Conservation (phyloP, 2,113 vertebrate species). For the Podarcis muralis region DNA sequence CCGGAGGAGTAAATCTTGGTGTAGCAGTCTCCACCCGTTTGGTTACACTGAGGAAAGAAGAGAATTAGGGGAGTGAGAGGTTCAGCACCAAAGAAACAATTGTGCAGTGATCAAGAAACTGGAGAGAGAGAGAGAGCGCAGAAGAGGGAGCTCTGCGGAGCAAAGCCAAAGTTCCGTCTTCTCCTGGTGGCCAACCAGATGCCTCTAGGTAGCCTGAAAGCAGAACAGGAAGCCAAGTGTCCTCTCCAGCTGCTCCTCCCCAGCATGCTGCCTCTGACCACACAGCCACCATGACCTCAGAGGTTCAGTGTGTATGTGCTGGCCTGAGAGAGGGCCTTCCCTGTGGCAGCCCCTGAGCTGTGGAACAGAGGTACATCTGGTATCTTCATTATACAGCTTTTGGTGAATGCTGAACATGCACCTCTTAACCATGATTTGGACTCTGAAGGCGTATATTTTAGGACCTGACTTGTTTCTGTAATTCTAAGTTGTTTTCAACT, state of each 20-base stretch:
- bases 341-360: no score
- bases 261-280: no score
- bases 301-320: no score
- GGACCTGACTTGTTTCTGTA: no score
- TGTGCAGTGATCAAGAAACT: background rate
- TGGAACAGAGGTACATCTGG: no score
- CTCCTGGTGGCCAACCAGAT: background rate
- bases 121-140: background rate
- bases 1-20: conserved; percentile 55
- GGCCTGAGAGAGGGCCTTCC: no score
- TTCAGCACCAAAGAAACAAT: background rate
- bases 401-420: no score
- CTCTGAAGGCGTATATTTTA: no score
- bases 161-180: background rate
- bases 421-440: no score
- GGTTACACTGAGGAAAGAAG: conserved; percentile 64
- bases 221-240: background rate
- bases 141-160: background rate
- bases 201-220: background rate
- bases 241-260: background rate
- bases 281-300: no score
- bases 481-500: no score
- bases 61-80: background rate
- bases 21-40: conserved; percentile 64
- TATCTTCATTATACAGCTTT: no score